A percentile compares a stretch with the other conserved stretches of the same genome.
These are phyloP conservation scores for Marronus borbonicus DNA, from an alignment of 2,888 invertebrate genomes.

Conservation along the genomic window DNA sequence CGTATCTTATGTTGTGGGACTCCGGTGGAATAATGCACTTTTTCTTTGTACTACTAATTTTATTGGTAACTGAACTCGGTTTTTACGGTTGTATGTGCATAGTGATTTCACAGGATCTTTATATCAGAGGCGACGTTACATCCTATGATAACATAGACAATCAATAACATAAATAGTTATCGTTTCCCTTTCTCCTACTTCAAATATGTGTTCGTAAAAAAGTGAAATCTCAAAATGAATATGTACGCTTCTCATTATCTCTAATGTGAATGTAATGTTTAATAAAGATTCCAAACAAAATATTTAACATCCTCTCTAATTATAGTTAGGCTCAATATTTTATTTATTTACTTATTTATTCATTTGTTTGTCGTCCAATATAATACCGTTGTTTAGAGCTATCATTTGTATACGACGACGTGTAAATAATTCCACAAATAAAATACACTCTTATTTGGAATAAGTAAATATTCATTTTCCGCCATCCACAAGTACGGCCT, in stretches of 20 bases:
- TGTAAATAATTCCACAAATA: neutral
- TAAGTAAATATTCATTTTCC: slow-evolving; percentile 13
- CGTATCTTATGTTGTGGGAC: too few species aligned
- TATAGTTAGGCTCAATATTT: neutral
- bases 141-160: too few species aligned
- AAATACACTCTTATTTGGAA: neutral
- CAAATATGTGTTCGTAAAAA: neutral
- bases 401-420: too few species aligned
- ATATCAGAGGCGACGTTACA: too few species aligned
- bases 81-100: too few species aligned
- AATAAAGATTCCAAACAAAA: neutral
- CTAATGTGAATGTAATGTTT: neutral
- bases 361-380: neutral
- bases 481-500: neutral
- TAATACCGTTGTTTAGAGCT: too few species aligned
- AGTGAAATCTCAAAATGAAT: neutral
- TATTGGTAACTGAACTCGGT: too few species aligned
- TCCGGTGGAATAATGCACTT: too few species aligned
- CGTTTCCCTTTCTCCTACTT: neutral
- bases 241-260: neutral
- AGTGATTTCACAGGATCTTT: too few species aligned
- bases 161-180: neutral
- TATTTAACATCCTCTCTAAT: neutral
- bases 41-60: too few species aligned
- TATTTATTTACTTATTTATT: neutral